These are phyloP conservation scores for Battus philenor DNA, from an alignment of 1,140 invertebrate genomes.

Conservation along the genomic window DNA sequence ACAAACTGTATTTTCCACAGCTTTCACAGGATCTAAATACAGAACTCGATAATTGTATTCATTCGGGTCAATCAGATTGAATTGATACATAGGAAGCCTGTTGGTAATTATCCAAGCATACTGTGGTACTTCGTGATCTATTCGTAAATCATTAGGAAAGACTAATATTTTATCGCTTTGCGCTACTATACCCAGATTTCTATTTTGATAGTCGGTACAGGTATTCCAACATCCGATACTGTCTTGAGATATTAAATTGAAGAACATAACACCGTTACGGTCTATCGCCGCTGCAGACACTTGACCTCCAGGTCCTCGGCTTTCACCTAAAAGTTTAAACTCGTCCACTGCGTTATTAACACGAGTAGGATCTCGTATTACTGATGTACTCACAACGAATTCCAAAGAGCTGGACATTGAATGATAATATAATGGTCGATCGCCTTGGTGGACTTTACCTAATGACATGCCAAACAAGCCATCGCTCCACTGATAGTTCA, in stretches of 20 bases:
- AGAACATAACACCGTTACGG: constrained; percentile 86
- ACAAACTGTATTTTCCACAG: constrained; percentile 80
- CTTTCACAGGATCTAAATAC: constrained; percentile 77
- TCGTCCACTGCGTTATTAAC: constrained; percentile 75
- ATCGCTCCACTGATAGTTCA: constrained; percentile 88
- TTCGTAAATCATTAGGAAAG: constrained; percentile 87
- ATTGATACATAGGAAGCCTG: constrained; percentile 84
- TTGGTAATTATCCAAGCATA: constrained; percentile 86
- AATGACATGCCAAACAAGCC: constrained; percentile 87
- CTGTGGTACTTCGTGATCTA: constrained; percentile 82
- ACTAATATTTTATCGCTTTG: constrained; percentile 79
- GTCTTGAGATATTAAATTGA: constrained; percentile 84
- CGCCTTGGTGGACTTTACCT: constrained; percentile 76
- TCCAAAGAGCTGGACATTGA: constrained; percentile 86
- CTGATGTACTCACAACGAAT: constrained; percentile 82
- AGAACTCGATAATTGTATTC: constrained; percentile 85
- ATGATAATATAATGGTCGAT: constrained; percentile 85
- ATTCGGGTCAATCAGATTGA: constrained; percentile 80
- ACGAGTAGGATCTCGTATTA: constrained; percentile 79
- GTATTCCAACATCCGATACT: constrained; percentile 89
- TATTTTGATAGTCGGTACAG: constrained; percentile 80
- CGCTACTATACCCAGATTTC: constrained; percentile 80
- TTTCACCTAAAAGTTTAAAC: constrained; percentile 80
- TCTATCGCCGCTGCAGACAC: constrained; percentile 84
- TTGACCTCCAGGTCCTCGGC: constrained; percentile 80